Conservation (phyloP, 2,888 invertebrate species). For the Caenorhabditis parvicauda region DNA sequence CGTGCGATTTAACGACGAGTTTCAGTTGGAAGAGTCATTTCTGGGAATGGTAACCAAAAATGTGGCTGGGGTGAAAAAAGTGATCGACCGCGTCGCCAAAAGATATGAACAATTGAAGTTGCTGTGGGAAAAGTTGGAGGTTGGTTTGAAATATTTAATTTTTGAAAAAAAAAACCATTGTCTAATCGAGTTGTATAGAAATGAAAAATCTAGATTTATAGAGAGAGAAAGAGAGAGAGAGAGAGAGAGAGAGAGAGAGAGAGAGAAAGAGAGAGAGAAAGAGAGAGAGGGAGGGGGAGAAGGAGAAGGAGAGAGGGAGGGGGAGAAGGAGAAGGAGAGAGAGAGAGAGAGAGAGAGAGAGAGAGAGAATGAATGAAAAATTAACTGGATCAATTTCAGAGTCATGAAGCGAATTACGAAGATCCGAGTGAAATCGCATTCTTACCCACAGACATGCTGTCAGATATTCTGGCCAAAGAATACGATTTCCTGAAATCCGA, state of each 20-base stretch:
- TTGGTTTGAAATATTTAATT: too few species aligned
- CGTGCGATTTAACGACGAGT: too few species aligned
- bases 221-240: too few species aligned
- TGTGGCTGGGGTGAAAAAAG: too few species aligned
- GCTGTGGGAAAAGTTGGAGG: too few species aligned
- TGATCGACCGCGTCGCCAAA: too few species aligned
- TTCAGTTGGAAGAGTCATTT: too few species aligned
- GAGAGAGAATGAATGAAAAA: background rate
- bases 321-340: slow-evolving; percentile 18
- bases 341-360: slow-evolving; percentile 7
- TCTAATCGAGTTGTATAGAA: too few species aligned
- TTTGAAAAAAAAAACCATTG: too few species aligned
- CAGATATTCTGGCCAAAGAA: slow-evolving; percentile 43
- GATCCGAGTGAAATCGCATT: slow-evolving; percentile 42
- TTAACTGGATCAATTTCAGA: slow-evolving; percentile 5
- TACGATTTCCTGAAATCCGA: slow-evolving; percentile 28
- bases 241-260: slow-evolving; percentile 3
- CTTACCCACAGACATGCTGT: slow-evolving; percentile 42
- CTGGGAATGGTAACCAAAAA: too few species aligned
- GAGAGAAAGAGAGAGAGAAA: slow-evolving; percentile 6
- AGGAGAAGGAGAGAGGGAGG: slow-evolving; percentile 26
- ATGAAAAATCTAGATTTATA: too few species aligned
- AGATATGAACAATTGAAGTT: too few species aligned
- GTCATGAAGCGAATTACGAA: slow-evolving; percentile 24
- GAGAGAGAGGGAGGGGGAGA: slow-evolving; percentile 19